Base-by-base conservation (phyloP, 2,888 invertebrate species). In the Stenurella melanura region DNA sequence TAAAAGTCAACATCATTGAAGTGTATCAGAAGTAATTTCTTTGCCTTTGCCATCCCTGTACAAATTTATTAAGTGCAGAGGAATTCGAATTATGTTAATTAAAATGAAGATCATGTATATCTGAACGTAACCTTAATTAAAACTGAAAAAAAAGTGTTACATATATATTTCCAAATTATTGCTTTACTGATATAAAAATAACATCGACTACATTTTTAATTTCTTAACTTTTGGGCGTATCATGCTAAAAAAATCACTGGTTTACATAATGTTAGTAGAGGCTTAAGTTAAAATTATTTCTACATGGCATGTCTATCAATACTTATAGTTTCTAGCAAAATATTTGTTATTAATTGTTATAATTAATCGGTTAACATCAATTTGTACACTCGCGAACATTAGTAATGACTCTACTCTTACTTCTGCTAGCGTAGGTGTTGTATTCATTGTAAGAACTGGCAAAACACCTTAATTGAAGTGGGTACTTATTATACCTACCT, bases 101-200 rank as follows among this genome's bases (percentile, higher is more conserved):
- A n/a, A 42, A 50, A n/a, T 50, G n/a, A 50, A 50, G 15, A 50
- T 50, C 50, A 42, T 42, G 10, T 57, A 57, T 57, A 60, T 26
- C 34, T 61, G 26, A 61, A 61, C 9, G 30, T 30, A 61, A 61
- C 61, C 61, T 61, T 61, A 61, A 61, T 61, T 30, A 61, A 61
- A 21, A 34, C 7, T 6, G 19, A 61, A 26, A 21, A n/a, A 26
- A n/a, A 17, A 21, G 61, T 21, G 26, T 61, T 61, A 61, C 61
- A 61, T 30, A 61, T 61, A 61, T 15, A 56, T 26, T 61, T 61
- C 58, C 21, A 61, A 61, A 30, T 17, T 21, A 61, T 61, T 61
- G 61, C 21, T n/a, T 19, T 58, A n/a, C 61, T 61, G 10, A 30
- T 17, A 61, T 61, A 61, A 61, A 30, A 61, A 61, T 26, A 26